Conservation (phyloP, 1,140 invertebrate species). For the Drosophila albomicans region DNA sequence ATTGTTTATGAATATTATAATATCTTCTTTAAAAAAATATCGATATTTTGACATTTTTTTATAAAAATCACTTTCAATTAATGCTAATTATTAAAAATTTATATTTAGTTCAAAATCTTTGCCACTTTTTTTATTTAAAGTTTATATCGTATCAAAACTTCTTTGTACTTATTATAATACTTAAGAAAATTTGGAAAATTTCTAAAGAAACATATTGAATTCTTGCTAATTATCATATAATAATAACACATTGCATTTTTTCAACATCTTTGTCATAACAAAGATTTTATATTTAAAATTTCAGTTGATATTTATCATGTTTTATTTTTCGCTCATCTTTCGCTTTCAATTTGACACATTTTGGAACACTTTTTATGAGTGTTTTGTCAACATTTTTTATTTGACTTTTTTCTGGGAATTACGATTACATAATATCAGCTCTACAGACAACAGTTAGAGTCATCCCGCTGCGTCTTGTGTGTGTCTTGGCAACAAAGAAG, state of each 20-base stretch:
- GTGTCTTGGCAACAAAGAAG: conserved; percentile 14
- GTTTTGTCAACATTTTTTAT: conserved; percentile 12
- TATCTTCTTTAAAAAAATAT: too few species aligned
- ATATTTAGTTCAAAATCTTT: too few species aligned
- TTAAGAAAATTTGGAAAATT: too few species aligned
- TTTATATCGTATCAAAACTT: too few species aligned
- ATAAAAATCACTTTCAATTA: too few species aligned
- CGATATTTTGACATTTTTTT: too few species aligned
- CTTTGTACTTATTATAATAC: too few species aligned
- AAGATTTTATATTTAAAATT: background rate
- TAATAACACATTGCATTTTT: background rate
- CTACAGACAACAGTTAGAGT: background rate
- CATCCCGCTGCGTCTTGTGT: conserved; percentile 31
- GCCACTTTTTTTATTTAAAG: too few species aligned
- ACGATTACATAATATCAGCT: conserved; percentile 26
- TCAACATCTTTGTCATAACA: background rate
- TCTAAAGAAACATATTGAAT: too few species aligned
- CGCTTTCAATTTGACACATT: background rate
- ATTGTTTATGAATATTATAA: too few species aligned
- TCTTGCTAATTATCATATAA: too few species aligned
- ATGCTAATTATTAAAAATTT: too few species aligned
- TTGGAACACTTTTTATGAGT: conserved; percentile 22
- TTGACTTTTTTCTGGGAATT: conserved; percentile 31
- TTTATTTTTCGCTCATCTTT: conserved; percentile 18
- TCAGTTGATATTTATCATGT: background rate